Conservation (phyloP, 2,797 vertebrate species). For the Rhodeus uyekii region DNA sequence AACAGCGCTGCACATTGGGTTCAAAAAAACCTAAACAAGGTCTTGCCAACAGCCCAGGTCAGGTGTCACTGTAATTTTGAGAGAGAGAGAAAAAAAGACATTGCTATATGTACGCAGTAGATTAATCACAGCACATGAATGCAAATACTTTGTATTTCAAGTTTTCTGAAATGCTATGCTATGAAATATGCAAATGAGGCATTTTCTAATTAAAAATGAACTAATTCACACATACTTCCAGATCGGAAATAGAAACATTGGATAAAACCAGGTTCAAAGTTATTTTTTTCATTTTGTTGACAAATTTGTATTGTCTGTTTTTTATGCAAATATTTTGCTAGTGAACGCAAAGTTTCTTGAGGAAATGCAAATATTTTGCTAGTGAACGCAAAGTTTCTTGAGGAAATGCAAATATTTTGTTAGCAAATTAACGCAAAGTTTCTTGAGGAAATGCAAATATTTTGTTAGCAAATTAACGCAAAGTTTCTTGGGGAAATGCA, state of each 20-base stretch:
- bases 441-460: too few species aligned
- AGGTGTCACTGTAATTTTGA: neutral
- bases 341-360: too few species aligned
- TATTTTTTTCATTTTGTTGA: neutral
- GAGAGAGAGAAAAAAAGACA: neutral
- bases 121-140: neutral
- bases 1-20: slow-evolving; percentile 65
- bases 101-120: neutral
- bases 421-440: too few species aligned
- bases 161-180: neutral
- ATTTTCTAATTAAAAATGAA: neutral
- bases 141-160: neutral
- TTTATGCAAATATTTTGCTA: neutral
- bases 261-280: neutral
- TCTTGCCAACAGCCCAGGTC: slow-evolving; percentile 12
- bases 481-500: too few species aligned
- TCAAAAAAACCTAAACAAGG: slow-evolving; percentile 23
- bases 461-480: too few species aligned
- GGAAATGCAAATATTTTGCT: too few species aligned
- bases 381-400: too few species aligned
- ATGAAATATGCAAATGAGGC: neutral
- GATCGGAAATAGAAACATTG: neutral
- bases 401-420: too few species aligned
- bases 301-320: neutral
- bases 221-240: neutral